phyloP scores from a whole-genome alignment of 2,113 vertebrate species.

The Suncus etruscus region DNA sequence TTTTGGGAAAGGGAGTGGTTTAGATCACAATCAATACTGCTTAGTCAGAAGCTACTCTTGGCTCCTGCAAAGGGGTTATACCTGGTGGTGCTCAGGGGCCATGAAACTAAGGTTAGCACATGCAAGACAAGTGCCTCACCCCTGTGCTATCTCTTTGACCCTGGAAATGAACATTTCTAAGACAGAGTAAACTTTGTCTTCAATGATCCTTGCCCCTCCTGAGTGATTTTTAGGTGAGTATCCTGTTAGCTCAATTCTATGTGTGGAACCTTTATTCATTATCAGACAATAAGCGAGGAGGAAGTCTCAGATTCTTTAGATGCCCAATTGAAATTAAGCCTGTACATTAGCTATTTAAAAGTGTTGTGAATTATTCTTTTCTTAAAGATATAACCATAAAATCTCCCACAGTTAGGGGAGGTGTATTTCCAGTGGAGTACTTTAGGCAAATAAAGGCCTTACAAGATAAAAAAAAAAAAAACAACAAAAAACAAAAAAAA shows the following conservation, averaged over 20 bases:
- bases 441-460: conserved; percentile 68
- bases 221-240: conserved; percentile 8
- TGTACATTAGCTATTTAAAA: conserved; percentile 7
- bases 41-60: no score
- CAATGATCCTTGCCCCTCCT: neutral
- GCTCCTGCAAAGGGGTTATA: no score
- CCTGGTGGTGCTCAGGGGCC: no score
- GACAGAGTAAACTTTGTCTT: conserved; percentile 39
- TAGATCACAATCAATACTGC: no score
- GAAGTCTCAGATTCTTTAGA: conserved; percentile 1
- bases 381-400: conserved; percentile 15
- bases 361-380: conserved; percentile 44
- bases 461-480: conserved; percentile 42
- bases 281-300: conserved; percentile 21
- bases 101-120: no score
- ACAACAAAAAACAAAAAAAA: no score
- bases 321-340: conserved; percentile 54
- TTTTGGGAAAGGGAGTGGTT: neutral
- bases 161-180: neutral
- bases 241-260: conserved; percentile 8
- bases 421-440: conserved; percentile 35
- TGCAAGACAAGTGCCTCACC: no score
- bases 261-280: conserved; percentile 10
- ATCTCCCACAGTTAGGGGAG: neutral
- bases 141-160: no score